Percentiles rank a stretch among this genome's conserved stretches.
Evolutionary conservation across 2,888 invertebrate species (phyloP).

Genomic region (Meghimatium bilineatum): DNA sequence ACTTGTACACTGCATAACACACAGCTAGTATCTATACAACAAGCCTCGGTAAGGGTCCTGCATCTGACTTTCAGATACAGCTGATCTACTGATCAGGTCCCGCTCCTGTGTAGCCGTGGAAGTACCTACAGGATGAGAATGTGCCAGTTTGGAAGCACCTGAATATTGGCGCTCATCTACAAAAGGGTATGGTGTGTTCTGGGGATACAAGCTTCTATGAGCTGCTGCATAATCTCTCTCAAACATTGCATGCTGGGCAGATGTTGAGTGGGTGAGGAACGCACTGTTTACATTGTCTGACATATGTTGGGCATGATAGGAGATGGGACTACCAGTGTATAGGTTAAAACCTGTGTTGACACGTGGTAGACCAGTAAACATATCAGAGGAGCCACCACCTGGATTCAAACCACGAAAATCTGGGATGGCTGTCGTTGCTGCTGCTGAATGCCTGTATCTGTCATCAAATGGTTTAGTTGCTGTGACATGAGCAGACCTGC

Average conservation of each 20-base stretch:
- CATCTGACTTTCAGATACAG: conserved; percentile 66
- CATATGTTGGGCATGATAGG: conserved; percentile 71
- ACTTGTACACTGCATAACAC: not conserved
- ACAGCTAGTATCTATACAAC: conserved; percentile 63
- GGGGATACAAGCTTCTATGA: conserved; percentile 69
- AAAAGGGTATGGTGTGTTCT: conserved; percentile 72
- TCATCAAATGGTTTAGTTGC: conserved; percentile 73
- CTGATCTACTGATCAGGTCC: conserved; percentile 67
- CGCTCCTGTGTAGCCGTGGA: conserved; percentile 61
- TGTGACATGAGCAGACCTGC: conserved; percentile 62
- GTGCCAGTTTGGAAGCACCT: conserved; percentile 63
- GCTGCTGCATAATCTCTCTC: conserved; percentile 66
- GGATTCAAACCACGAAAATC: conserved; percentile 72
- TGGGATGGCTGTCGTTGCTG: conserved; percentile 62
- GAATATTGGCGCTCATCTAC: conserved; percentile 74
- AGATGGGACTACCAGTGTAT: conserved; percentile 72
- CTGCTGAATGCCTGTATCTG: conserved; percentile 69
- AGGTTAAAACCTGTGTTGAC: conserved; percentile 72
- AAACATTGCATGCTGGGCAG: conserved; percentile 70
- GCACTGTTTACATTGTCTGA: conserved; percentile 70
- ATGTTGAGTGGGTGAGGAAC: conserved; percentile 65
- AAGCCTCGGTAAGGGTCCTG: conserved; percentile 75
- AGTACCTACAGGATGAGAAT: conserved; percentile 57
- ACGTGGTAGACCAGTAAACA: conserved; percentile 66
- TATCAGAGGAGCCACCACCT: conserved; percentile 66